Evolutionary conservation across 2,113 vertebrate species (phyloP).

Genomic region (Oreotrochilus melanogaster): DNA sequence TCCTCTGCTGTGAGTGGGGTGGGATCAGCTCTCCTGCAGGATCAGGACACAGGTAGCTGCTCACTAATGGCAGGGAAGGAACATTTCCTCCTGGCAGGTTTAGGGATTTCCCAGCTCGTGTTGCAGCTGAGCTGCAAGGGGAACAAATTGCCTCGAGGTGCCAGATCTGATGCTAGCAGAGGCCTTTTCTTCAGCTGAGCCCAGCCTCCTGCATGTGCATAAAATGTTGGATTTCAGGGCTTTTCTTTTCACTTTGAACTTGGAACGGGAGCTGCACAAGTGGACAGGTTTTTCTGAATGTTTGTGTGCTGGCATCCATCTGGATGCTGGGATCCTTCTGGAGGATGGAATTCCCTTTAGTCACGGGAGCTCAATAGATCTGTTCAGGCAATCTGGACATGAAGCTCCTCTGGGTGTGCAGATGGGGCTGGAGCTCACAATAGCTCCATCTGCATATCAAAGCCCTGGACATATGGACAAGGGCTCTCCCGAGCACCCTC

Average conservation of each 20-base stretch:
- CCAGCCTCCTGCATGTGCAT: background rate
- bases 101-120: background rate
- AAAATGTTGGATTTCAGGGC: background rate
- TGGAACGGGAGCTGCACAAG: background rate
- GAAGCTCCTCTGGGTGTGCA: background rate
- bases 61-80: background rate
- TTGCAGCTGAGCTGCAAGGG: background rate
- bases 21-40: background rate
- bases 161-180: background rate
- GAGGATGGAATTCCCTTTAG: slow-evolving; percentile 42
- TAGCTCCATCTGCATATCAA: slow-evolving; percentile 60
- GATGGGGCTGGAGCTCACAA: slow-evolving; percentile 51
- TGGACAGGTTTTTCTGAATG: background rate
- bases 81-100: background rate
- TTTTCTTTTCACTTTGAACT: background rate
- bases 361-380: slow-evolving; percentile 25
- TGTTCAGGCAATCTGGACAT: slow-evolving; percentile 20
- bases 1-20: background rate
- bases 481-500: background rate
- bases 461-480: slow-evolving; percentile 46
- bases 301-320: slow-evolving; percentile 48
- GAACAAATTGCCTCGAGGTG: background rate
- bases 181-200: background rate
- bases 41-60: accelerated
- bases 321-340: background rate